Base-by-base conservation (phyloP, 2,797 vertebrate species). In the Xiphophorus birchmanni region DNA sequence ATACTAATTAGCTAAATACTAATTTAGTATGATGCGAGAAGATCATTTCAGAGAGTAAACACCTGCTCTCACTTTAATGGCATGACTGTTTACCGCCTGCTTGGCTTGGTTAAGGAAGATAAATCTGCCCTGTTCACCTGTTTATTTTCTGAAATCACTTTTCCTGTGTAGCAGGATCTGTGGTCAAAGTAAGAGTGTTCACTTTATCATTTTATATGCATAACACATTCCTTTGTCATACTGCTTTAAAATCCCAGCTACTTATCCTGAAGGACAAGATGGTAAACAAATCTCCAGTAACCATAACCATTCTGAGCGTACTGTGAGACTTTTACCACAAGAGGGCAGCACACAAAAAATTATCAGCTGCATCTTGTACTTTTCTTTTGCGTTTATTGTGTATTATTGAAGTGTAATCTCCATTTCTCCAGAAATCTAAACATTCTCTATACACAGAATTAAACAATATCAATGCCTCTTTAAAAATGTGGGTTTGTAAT, bases 361-460 rank as follows among this genome's bases (percentile, higher is more conserved):
- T 47, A 37, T 17, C 52, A 65, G 60, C 32, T 65, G 7, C 32
- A 63, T 18, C 13, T 50, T 82, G 50, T 75, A 18, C 15, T 15
- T 44, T 48, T 48, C 13, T 17, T 72, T 78, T 79, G 37, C 17
- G 32, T 83, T 89, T 88, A 78, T 84, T 85, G 17, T 77, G 67
- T 48, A 78, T 35, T 74, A 52, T 85, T 83, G 65, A 54, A 32
- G 32, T 42, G 17, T 15, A 75, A 74, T 77, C 69, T 79, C 3
- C 75, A 60, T 75, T 81, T 81, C 42, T 73, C 45, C 48, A 35
- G 42, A 15, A 80, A 78, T 65, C 5, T 42, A 63, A 84, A 60
- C 79, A 56, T 65, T 63, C 26, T 73, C 56, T 80, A 23, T 72
- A 74, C 65, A 81, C 37, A 82, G 1, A 78, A 12, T 76, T 81